Evolutionary conservation across 2,888 invertebrate species (phyloP), one percentile per base, ranked within the genome.

Genomic region (Sicus ferrugineus): DNA sequence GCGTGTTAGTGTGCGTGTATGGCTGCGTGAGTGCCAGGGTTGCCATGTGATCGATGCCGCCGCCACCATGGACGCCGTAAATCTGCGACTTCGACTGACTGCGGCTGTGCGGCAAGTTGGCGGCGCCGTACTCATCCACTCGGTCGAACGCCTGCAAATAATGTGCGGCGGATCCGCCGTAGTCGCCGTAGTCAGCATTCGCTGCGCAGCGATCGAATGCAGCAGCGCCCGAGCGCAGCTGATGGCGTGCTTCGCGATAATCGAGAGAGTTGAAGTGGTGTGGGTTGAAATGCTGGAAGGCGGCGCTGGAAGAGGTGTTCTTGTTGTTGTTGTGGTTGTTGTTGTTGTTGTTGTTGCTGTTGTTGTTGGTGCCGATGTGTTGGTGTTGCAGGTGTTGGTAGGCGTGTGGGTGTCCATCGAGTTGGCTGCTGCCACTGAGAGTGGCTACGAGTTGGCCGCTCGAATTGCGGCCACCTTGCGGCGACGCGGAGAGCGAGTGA

Each of bases 81-180:
- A 84, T 84, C 69, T 83, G 82, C 19, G 82, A 81, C 72, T 83
- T 83, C 3, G 84, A 83, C 48, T 82, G 83, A 62, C 81, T 83
- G 73, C 82, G 83, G 76, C n/a, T n/a, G 3, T 79, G 78, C 28
- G 78, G 80, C 65, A 80, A 73, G 69, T 77, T 83, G 71, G 82
- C 81, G 69, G 82, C 82, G 72, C 81, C 81, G 31, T 82, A 84
- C 42, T 80, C 82, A 72, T 84, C 83, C 23, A 83, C 74, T 58
- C 81, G 81, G 50, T 83, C 84, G 56, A 83, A 83, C 0, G 83
- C 80, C 73, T 84, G 83, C 70, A 83, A 71, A 73, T 83, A 84
- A 67, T 82, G 83, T 11, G 83, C 80, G 73, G 26, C 16, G 26
- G 16, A n/a, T 34, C 26, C 19, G 28, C 54, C 69, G 19, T 38